A percentile compares a stretch with the other conserved stretches of the same genome.
These are phyloP conservation scores for Enteromius unitaeniatus DNA, from an alignment of 2,797 vertebrate genomes.

Conservation along the genomic window DNA sequence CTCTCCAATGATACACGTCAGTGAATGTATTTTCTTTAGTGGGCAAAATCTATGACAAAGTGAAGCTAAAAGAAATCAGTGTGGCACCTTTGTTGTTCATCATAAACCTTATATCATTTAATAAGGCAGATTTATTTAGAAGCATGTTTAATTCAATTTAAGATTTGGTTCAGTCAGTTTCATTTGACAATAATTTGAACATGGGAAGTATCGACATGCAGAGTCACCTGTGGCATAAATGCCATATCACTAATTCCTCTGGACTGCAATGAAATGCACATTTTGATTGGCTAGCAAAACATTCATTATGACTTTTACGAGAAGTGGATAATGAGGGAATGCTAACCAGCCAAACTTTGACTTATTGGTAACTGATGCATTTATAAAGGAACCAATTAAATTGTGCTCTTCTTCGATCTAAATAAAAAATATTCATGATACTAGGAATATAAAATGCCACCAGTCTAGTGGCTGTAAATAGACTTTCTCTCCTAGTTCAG, in stretches of 20 bases:
- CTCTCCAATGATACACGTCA: neutral
- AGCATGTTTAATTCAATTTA: neutral
- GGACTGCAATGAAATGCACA: neutral
- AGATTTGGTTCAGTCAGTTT: neutral
- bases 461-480: constrained; percentile 1
- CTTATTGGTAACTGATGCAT: neutral
- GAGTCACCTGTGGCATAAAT: neutral
- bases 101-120: neutral
- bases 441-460: neutral
- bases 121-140: neutral
- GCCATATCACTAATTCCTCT: neutral
- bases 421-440: neutral
- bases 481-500: constrained; percentile 30
- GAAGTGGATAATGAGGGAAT: neutral
- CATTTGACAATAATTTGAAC: neutral
- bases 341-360: neutral
- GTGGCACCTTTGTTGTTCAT: neutral
- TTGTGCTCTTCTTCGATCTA: neutral
- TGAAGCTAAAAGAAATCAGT: neutral
- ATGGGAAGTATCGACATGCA: neutral
- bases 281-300: neutral
- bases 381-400: neutral
- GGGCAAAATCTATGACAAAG: neutral
- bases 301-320: neutral
- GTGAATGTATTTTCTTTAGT: neutral